Conservation (phyloP, 1,140 invertebrate species). For the Caenorhabditis briggsae region DNA sequence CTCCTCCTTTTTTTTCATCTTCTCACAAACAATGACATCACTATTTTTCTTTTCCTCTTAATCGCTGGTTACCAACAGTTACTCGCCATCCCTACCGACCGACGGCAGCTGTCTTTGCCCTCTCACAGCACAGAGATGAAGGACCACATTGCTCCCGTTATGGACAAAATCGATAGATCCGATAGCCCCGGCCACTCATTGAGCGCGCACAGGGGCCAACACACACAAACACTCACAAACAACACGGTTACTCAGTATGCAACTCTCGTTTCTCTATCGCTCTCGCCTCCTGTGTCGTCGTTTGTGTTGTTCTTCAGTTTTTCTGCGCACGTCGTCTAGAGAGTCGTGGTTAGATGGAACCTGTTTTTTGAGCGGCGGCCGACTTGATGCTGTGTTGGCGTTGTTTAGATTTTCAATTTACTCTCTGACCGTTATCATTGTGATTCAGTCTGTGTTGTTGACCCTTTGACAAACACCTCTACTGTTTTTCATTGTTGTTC, state of each 20-base stretch:
- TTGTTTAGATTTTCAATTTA: constrained; percentile 39
- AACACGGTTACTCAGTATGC: constrained; percentile 3
- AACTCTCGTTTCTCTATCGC: neutral
- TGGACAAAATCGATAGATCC: neutral
- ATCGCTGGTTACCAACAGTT: neutral
- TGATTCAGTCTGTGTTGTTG: constrained; percentile 5
- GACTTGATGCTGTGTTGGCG: constrained; percentile 17
- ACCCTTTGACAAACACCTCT: constrained; percentile 9
- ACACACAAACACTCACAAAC: constrained; percentile 30
- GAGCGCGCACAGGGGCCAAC: neutral
- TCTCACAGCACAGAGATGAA: neutral
- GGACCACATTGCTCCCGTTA: neutral
- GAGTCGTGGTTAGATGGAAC: neutral
- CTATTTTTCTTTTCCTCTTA: neutral
- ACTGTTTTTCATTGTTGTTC: neutral
- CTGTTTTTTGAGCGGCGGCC: neutral
- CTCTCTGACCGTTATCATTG: constrained; percentile 29
- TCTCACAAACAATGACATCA: constrained; percentile 45
- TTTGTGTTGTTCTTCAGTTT: constrained; percentile 52
- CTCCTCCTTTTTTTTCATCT: constrained; percentile 17
- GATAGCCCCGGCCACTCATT: neutral
- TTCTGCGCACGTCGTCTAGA: neutral
- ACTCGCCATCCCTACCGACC: neutral
- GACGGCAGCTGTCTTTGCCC: neutral
- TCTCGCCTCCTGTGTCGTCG: neutral